A percentile compares a stretch with the other conserved stretches of the same genome.
Evolutionary conservation across 2,888 invertebrate genomes (phyloP).

Genomic region (Agriopis aurantiaria): DNA sequence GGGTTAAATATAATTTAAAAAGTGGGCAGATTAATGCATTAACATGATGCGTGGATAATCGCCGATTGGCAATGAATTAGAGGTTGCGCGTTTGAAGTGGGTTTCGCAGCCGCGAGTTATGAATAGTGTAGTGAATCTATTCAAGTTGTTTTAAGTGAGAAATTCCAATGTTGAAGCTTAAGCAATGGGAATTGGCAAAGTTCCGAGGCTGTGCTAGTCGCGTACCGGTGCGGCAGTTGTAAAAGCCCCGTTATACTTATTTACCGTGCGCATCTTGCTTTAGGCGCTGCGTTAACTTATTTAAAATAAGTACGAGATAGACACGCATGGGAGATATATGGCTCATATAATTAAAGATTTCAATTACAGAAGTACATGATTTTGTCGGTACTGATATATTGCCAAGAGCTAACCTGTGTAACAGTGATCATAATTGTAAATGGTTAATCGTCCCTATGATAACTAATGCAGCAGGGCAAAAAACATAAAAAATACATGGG

Average conservation of each 20-base stretch:
- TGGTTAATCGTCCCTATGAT: too few species aligned
- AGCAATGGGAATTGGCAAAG: conserved; percentile 84
- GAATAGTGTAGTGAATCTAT: conserved; percentile 65
- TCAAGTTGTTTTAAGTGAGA: conserved; percentile 79
- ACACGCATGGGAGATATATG: conserved; percentile 25
- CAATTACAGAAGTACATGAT: conserved; percentile 12
- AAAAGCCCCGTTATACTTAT: conserved; percentile 84
- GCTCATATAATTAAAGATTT: conserved; percentile 23
- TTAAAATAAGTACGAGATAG: conserved; percentile 57
- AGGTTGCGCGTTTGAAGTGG: conserved; percentile 50
- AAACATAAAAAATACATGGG: neutral
- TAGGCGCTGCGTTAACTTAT: conserved; percentile 73
- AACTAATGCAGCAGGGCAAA: too few species aligned
- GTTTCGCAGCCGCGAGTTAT: conserved; percentile 38
- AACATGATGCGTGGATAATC: conserved; percentile 38
- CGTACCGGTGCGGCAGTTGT: conserved; percentile 76
- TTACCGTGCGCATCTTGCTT: conserved; percentile 83
- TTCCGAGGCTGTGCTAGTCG: conserved; percentile 75
- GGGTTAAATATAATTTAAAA: conserved; percentile 37
- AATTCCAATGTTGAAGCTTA: conserved; percentile 80
- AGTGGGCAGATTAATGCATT: conserved; percentile 34
- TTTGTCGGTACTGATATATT: conserved; percentile 7
- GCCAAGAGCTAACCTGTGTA: neutral
- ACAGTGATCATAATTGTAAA: neutral
- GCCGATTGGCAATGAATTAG: conserved; percentile 56